These are phyloP conservation scores for Mus minutoides DNA, from an alignment of 2,797 vertebrate species.

Conservation along the genomic window DNA sequence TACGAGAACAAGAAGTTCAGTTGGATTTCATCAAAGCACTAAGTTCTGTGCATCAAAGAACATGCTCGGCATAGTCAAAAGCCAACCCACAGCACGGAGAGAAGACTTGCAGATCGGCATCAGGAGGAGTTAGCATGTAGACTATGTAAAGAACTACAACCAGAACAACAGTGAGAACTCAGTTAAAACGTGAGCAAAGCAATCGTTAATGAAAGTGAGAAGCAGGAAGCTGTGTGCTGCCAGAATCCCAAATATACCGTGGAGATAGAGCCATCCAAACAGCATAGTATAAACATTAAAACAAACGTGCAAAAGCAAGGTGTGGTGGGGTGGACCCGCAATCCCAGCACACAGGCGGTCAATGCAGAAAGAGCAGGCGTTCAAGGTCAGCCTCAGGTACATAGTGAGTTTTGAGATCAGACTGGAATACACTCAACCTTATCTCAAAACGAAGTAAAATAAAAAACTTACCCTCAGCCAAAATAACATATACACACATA, in stretches of 20 bases:
- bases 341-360: neutral
- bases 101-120: slow-evolving; percentile 2
- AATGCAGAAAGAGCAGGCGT: neutral
- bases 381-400: neutral
- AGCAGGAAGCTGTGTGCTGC: neutral
- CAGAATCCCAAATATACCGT: neutral
- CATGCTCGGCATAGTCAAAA: slow-evolving; percentile 34
- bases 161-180: neutral
- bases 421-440: neutral
- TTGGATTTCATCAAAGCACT: neutral
- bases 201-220: neutral
- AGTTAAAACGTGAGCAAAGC: neutral
- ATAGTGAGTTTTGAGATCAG: neutral
- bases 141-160: neutral
- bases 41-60: neutral
- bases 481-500: neutral
- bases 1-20: neutral
- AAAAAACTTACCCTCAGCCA: neutral
- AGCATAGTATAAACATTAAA: neutral
- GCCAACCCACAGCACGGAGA: neutral
- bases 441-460: neutral
- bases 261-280: neutral
- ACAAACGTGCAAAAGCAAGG: neutral
- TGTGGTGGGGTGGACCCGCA: neutral
- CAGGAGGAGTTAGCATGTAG: neutral